These are phyloP conservation scores for Drymodes brunneopygia DNA, from an alignment of 2,113 vertebrate species.

Conservation along the genomic window DNA sequence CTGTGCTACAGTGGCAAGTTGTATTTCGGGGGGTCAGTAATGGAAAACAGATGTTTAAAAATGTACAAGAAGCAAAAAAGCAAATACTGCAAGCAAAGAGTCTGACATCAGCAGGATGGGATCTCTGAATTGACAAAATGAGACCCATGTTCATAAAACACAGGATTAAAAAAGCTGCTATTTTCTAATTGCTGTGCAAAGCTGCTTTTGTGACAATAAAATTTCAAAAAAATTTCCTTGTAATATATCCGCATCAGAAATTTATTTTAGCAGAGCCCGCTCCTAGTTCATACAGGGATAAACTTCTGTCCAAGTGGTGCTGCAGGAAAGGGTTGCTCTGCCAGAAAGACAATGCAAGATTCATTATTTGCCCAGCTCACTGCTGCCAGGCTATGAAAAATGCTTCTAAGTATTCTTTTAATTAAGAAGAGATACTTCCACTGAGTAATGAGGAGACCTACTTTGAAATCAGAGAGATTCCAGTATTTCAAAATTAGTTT, in stretches of 20 bases:
- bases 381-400: constrained; percentile 30
- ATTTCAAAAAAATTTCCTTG: neutral
- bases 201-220: neutral
- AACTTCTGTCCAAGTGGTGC: neutral
- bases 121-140: neutral
- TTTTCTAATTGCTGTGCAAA: neutral
- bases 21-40: neutral
- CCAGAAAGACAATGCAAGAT: constrained; percentile 27
- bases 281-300: constrained; percentile 25
- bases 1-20: neutral
- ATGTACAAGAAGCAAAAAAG: neutral
- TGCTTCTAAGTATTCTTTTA: constrained; percentile 31
- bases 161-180: neutral
- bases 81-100: neutral
- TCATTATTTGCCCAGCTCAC: constrained; percentile 16
- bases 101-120: neutral
- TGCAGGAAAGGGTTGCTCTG: neutral
- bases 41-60: constrained; percentile 2
- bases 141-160: neutral
- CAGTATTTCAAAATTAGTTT: neutral
- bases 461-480: neutral
- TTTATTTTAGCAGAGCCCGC: neutral
- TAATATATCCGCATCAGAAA: neutral
- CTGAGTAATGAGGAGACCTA: neutral
- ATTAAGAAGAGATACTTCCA: constrained; percentile 31